Base-by-base conservation (phyloP, 1,140 invertebrate genomes). In the Cyphomyrmex costatus region DNA sequence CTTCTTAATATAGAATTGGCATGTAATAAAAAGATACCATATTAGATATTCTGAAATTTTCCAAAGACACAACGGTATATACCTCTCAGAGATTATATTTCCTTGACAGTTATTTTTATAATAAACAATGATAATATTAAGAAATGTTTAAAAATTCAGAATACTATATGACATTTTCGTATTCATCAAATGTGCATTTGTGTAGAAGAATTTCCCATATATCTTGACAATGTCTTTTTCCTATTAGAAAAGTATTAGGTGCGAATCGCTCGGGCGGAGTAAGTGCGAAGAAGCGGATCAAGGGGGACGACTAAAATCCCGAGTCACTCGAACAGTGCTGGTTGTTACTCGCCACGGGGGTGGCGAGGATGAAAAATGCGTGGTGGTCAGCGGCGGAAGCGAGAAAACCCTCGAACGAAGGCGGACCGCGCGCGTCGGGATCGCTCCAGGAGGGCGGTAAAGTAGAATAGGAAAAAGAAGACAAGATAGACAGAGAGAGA, bases 251-350 rank as follows among this genome's bases (percentile, higher is more conserved):
- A 49, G 66, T 79, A 79, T 79, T 79, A 80, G 77, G 65, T 80
- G 61, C 46, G 63, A 80, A 70, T 70, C 30, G 42, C 60, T 60
- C 58, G n/a, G 21, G 30, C 63, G 30, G 63, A 53, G 63, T 80
- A 70, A 68, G 65, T 70, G 30, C 77, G 78, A 79, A 84, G 68
- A 88, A 86, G 78, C 63, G 73, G 70, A 76, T 90, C 79, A 86
- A 86, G 78, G 63, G 49, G 36, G 10, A 68, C 65, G 77, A 78
- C 58, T 65, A 88, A 68, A 83, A 80, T 46, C 61, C 63, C 60
- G 33, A 87, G 71, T 76, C 80, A 74, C 66, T 56, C 60, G 73
- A 65, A 56, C 24, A 65, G 24, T 21, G 24, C 70, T 33, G 46
- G 30, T 19, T 49, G 30, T 80, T 70, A 36, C 30, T 80, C 36